Conservation (phyloP, 2,113 vertebrate species). For the Nansenia antarctica region DNA sequence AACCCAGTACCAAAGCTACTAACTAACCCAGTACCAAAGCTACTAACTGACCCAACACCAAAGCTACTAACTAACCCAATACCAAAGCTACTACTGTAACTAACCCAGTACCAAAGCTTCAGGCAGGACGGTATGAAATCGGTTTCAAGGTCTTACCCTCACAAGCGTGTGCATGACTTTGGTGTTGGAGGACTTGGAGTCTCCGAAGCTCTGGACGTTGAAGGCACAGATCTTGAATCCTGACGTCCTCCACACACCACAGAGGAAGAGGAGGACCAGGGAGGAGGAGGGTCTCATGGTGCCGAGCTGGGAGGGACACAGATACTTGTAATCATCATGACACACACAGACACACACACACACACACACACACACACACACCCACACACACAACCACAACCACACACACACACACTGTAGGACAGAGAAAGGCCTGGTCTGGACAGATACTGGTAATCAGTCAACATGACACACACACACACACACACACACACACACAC, state of each 20-base stretch:
- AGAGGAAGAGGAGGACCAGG: conserved; percentile 44
- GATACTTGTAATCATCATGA: not conserved
- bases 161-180: conserved; percentile 57
- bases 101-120: no score
- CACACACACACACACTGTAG: no score
- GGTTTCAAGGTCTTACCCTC: conserved; percentile 48
- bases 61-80: no score
- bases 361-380: conserved; percentile 3
- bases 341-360: not conserved
- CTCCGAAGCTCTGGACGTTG: conserved; percentile 73
- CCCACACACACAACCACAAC: not conserved
- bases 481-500: not conserved
- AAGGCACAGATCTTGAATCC: conserved; percentile 71
- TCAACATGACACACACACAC: not conserved
- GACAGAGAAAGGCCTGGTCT: no score
- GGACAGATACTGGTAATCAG: no score
- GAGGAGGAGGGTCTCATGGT: conserved; percentile 39
- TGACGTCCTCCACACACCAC: conserved; percentile 8
- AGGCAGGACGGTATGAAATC: no score
- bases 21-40: no score
- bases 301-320: not conserved
- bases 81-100: no score
- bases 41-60: no score
- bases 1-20: no score
- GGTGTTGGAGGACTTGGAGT: conserved; percentile 64